Base-by-base conservation (phyloP, 2,888 invertebrate genomes). In the Heteromyza rotundicornis region DNA sequence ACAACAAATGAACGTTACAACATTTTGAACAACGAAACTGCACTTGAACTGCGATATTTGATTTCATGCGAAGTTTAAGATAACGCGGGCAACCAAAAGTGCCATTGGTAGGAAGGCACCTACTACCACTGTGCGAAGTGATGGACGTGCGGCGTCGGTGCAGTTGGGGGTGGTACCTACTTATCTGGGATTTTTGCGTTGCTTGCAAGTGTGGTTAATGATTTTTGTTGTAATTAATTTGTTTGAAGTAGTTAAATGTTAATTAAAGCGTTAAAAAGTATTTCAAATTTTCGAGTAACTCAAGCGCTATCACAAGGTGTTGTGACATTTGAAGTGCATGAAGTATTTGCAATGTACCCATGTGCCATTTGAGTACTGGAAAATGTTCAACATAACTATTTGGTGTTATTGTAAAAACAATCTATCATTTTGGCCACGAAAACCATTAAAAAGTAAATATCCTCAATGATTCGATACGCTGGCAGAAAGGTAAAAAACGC, bases 41-140 rank as follows among this genome's bases (percentile, higher is more conserved):
- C 68, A 70, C 73, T 73, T 73, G 71, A 70, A 73, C 71, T 72
- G 72, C 64, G 68, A 60, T 68, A 72, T 72, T 68, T 67, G 65
- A 66, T 72, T 72, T 66, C 72, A 66, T 66, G 67, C 63, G 64
- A 72, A 72, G 66, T 70, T 69, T 68, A 65, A 65, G 64, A 63
- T 64, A 60, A 55, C 54, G 60, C 60, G 40, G 52, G 53, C 59
- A 47, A 40, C 3, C n/a, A n/a, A 40, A 7, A 3, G 19, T 17
- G 47, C 19, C 47, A 2, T 5, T 19, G 47, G 47, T 17, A 20
- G 47, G 47, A 5, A 14, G 14, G 47, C 3, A 47, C 19, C 5
- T 17, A 2, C 5, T 14, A 14, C 16, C 40, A 10, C 14, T 10
- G 12, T 14, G 40, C 40, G 14, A n/a, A n/a, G 40, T n/a, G 40